A percentile compares a stretch with the other conserved stretches of the same genome.
Conservation (phyloP, 1,140 invertebrate species). For the Zaprionus ghesquierei region DNA sequence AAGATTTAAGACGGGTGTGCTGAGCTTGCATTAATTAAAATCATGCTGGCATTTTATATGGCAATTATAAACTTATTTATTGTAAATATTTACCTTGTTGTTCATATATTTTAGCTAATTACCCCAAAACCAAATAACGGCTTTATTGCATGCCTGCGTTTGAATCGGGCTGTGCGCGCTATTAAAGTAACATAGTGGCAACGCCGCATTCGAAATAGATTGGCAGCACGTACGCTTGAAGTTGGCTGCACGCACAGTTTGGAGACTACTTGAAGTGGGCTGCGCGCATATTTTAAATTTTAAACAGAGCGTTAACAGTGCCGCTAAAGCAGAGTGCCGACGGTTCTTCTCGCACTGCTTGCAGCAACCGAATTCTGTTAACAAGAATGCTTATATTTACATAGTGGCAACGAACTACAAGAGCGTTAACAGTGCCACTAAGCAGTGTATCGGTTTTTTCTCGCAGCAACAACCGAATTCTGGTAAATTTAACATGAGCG, state of each 20-base stretch:
- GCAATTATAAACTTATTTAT: neutral
- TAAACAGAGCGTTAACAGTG: too few relatives aligned
- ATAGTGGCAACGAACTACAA: too few relatives aligned
- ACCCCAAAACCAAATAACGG: neutral
- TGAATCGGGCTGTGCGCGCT: neutral
- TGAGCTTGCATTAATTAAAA: slow-evolving; percentile 37
- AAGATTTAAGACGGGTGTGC: slow-evolving; percentile 27
- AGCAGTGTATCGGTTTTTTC: too few relatives aligned
- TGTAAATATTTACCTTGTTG: neutral
- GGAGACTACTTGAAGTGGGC: neutral
- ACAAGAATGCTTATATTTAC: too few relatives aligned
- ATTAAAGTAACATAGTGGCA: neutral
- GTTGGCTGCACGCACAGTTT: neutral
- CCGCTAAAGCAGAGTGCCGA: too few relatives aligned
- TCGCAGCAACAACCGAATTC: too few relatives aligned
- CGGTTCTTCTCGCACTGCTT: too few relatives aligned
- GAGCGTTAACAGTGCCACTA: too few relatives aligned
- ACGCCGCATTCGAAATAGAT: neutral
- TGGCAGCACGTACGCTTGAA: neutral
- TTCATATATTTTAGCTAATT: neutral
- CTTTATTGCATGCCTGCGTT: neutral
- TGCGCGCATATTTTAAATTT: slow-evolving; percentile 1
- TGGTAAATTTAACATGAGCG: too few relatives aligned
- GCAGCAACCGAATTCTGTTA: too few relatives aligned
- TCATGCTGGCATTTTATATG: slow-evolving; percentile 6